These are phyloP conservation scores for Quadroppia sp. DNA, from an alignment of 2,888 invertebrate species.

Conservation along the genomic window DNA sequence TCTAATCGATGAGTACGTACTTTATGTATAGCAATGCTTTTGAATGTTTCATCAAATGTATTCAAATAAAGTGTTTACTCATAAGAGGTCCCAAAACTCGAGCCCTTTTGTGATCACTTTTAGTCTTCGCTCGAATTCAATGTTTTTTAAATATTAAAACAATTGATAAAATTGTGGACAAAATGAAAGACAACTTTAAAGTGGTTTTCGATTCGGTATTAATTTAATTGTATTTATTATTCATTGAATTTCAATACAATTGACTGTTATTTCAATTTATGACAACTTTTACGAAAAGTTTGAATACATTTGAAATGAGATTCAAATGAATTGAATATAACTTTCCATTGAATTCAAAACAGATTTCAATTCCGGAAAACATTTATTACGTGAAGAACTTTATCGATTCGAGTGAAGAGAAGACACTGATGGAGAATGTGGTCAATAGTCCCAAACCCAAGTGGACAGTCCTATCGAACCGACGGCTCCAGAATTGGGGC, in stretches of 20 bases:
- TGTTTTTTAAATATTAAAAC: not conserved
- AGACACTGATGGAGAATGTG: constrained; percentile 66
- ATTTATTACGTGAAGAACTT: constrained; percentile 75
- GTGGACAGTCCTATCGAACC: constrained; percentile 87
- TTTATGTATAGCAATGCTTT: too few species aligned
- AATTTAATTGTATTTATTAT: not conserved
- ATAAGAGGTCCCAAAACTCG: not conserved
- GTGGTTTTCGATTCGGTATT: constrained; percentile 1
- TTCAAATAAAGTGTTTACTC: too few species aligned
- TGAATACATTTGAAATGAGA: too few species aligned
- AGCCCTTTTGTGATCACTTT: not conserved
- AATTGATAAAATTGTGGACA: not conserved
- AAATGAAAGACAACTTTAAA: constrained; percentile 19
- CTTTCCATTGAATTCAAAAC: not conserved
- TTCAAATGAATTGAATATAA: too few species aligned
- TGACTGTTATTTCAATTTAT: too few species aligned
- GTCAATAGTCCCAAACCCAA: constrained; percentile 81
- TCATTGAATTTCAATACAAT: too few species aligned
- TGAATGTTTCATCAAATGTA: too few species aligned
- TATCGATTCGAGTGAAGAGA: constrained; percentile 63
- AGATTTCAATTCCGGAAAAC: constrained; percentile 31
- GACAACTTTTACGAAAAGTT: too few species aligned
- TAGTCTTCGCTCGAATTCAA: constrained; percentile 1
- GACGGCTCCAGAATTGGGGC: constrained; percentile 96
- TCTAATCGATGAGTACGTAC: too few species aligned